Evolutionary conservation across 1,140 invertebrate species (phyloP).

Genomic region (Tetragonula clypearis): DNA sequence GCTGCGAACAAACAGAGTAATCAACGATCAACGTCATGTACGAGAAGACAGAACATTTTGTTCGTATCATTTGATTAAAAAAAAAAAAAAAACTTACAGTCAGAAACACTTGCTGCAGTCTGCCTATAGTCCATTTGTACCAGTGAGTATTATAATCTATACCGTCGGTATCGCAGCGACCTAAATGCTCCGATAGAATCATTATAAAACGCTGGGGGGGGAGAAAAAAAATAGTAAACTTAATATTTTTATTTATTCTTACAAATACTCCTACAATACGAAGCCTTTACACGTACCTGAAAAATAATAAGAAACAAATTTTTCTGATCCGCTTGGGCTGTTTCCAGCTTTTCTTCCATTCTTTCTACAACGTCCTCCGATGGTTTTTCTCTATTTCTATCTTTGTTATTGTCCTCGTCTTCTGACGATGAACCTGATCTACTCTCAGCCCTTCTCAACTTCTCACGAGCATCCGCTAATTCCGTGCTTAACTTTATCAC

Average conservation of each 20-base stretch:
- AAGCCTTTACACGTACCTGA: slow-evolving; percentile 83
- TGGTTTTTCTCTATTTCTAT: slow-evolving; percentile 88
- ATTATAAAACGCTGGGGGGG: slow-evolving; percentile 97
- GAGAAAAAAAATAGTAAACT: slow-evolving; percentile 49
- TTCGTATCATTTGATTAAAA: slow-evolving; percentile 10
- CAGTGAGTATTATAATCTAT: slow-evolving; percentile 97
- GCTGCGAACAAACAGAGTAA: slow-evolving; percentile 84
- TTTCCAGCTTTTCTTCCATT: slow-evolving; percentile 97
- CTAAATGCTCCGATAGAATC: slow-evolving; percentile 98
- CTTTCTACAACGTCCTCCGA: slow-evolving; percentile 94
- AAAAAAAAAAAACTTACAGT: slow-evolving; percentile 88
- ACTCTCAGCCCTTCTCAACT: slow-evolving; percentile 88
- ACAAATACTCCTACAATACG: not conserved
- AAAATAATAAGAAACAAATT: slow-evolving; percentile 98
- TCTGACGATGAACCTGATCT: slow-evolving; percentile 91
- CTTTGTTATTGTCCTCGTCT: slow-evolving; percentile 86
- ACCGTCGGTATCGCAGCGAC: slow-evolving; percentile 95
- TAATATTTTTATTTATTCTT: slow-evolving; percentile 3
- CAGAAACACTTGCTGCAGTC: slow-evolving; percentile 97
- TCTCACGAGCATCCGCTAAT: slow-evolving; percentile 92
- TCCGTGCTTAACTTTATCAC: slow-evolving; percentile 93
- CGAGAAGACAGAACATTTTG: not conserved
- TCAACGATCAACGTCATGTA: slow-evolving; percentile 44
- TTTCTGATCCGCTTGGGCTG: slow-evolving; percentile 97
- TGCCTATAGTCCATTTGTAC: slow-evolving; percentile 97